These are phyloP conservation scores for Diarsia mendica DNA, from an alignment of 2,888 invertebrate species.

Conservation along the genomic window DNA sequence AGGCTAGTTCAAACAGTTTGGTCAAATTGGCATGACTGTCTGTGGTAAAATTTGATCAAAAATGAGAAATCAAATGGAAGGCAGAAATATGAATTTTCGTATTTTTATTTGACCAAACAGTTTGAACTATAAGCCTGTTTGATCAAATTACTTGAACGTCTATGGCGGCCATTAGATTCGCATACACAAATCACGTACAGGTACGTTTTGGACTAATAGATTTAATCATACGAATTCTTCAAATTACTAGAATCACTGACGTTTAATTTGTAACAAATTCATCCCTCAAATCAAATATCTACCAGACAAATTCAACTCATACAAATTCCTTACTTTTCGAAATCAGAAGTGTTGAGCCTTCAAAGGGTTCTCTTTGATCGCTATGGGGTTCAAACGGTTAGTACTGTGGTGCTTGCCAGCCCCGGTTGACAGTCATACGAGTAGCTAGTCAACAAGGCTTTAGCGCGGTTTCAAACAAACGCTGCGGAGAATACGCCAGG, in stretches of 20 bases:
- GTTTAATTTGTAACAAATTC: background rate
- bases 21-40: too few relatives aligned
- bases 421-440: slow-evolving; percentile 31
- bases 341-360: slow-evolving; percentile 2
- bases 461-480: slow-evolving; percentile 41
- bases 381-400: slow-evolving; percentile 36
- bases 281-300: slow-evolving; percentile 17
- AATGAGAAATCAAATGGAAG: too few relatives aligned
- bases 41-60: too few relatives aligned
- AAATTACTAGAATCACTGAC: too few relatives aligned
- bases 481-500: slow-evolving; percentile 4
- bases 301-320: slow-evolving; percentile 6
- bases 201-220: too few relatives aligned
- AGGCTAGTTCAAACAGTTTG: too few relatives aligned
- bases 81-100: too few relatives aligned
- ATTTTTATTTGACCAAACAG: too few relatives aligned
- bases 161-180: background rate
- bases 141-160: too few relatives aligned
- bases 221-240: too few relatives aligned
- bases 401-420: slow-evolving; percentile 32
- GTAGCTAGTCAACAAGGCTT: slow-evolving; percentile 48
- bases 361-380: slow-evolving; percentile 25
- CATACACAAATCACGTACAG: background rate
- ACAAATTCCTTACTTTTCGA: slow-evolving; percentile 3
- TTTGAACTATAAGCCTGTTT: too few relatives aligned